Conservation (phyloP, 1,140 invertebrate species). For the Nixonia krombeini region DNA sequence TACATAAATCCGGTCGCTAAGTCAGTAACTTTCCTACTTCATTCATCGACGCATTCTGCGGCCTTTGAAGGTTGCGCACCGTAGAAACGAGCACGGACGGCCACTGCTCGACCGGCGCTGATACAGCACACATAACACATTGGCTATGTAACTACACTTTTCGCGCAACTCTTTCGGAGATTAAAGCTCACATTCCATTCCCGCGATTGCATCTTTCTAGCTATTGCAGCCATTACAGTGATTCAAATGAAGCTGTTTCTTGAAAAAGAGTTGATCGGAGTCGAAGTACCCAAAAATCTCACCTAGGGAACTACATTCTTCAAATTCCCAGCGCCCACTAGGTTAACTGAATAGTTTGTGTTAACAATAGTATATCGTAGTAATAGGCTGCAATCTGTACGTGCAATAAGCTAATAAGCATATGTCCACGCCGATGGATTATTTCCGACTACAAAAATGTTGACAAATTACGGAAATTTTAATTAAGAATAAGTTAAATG, state of each 20-base stretch:
- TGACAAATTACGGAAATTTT: not conserved
- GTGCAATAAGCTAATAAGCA: not conserved
- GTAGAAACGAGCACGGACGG: constrained; percentile 52
- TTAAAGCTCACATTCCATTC: too few species aligned
- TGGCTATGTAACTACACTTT: constrained; percentile 47
- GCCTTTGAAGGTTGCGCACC: constrained; percentile 70
- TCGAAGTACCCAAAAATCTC: too few species aligned
- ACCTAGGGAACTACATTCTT: too few species aligned
- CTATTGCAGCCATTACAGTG: too few species aligned
- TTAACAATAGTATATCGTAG: too few species aligned
- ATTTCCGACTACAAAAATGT: too few species aligned
- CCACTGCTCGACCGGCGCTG: constrained; percentile 18
- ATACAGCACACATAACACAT: constrained; percentile 34
- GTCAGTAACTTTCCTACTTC: constrained; percentile 67
- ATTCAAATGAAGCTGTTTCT: too few species aligned
- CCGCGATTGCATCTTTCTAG: too few species aligned
- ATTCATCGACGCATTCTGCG: constrained; percentile 69
- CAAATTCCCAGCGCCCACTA: too few species aligned
- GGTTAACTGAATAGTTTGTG: too few species aligned
- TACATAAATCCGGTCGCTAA: constrained; percentile 59
- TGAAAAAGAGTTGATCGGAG: too few species aligned
- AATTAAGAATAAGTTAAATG: not conserved
- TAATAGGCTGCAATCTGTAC: too few species aligned
- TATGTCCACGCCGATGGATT: not conserved
- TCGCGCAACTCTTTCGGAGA: not conserved